Evolutionary conservation across 2,113 vertebrate species (phyloP), one percentile per base, ranked within the genome.

Genomic region (Crotalus helleri): DNA sequence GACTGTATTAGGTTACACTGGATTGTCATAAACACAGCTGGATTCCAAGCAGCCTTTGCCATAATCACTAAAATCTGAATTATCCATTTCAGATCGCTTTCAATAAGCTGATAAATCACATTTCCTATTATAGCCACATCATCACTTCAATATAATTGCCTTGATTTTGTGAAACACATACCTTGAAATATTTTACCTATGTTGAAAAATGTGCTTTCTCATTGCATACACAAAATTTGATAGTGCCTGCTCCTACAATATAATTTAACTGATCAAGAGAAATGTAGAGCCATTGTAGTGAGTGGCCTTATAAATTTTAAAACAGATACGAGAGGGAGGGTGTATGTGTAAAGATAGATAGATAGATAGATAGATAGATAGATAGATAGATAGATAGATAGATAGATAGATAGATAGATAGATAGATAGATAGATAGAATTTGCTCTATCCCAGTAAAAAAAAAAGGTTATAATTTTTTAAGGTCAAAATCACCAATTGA

Each of bases 81-180:
- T 87, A 64, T 95, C 53, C 94, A 74, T 92, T 95, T 94, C 88
- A 55, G 89, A 13, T 94, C 74, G 86, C 89, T 95, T 96, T 23
- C 46, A 87, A 89, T 91, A 90, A 85, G 93, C 88, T 59, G 90
- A 93, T 90, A 59, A 88, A 81, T 88, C 86, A n/a, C 85, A 88
- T 74, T 85, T 93, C 26, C 24, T 61, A 54, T 91, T 91, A 54
- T 53, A 94, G 93, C 93, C 54, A 86, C 54, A 54, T 19, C 3
- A 3, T 7, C 49, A 85, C 69, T 96, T 95, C 94, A 92, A 46
- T 94, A 92, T 33, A 81, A 33, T 81, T 64, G 29, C 12, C 12
- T 81, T 53, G 64, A 74, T 51, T 81, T 81, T n/a, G n/a, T n/a
- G 51, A 87, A 51, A 13, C 26, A 26, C 13, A 54, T 87, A 87